These are phyloP conservation scores for Zonotrichia leucophrys DNA, from an alignment of 2,113 vertebrate species.

Conservation along the genomic window DNA sequence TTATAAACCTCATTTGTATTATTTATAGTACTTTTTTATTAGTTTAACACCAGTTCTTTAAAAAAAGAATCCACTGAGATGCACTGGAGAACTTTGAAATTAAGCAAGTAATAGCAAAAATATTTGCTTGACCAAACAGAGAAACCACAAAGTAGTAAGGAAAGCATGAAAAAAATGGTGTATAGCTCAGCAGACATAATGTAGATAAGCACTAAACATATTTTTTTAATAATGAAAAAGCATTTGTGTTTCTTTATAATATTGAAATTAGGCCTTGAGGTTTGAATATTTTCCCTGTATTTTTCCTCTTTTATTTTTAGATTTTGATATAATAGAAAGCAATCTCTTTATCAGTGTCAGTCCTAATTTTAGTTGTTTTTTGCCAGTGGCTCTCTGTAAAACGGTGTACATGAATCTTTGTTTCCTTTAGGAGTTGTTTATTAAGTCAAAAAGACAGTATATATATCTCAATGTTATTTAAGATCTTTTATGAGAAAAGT, in stretches of 20 bases:
- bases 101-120: neutral
- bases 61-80: neutral
- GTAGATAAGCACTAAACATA: neutral
- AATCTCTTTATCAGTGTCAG: neutral
- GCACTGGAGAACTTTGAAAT: neutral
- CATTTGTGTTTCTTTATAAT: neutral
- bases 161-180: neutral
- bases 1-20: slow-evolving; percentile 17
- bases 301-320: neutral
- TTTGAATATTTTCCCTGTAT: neutral
- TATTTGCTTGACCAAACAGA: neutral
- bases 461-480: neutral
- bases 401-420: neutral
- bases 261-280: neutral
- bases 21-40: slow-evolving; percentile 49
- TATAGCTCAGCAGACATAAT: neutral
- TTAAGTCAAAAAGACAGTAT: neutral
- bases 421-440: neutral
- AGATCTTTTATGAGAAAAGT: neutral
- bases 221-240: neutral
- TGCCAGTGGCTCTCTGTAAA: neutral
- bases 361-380: neutral
- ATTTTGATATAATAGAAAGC: neutral
- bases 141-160: neutral
- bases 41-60: neutral